Percentiles rank a stretch among this genome's conserved stretches.
Conservation (phyloP, 2,797 vertebrate genomes). For the Mormyrops attenuatus region DNA sequence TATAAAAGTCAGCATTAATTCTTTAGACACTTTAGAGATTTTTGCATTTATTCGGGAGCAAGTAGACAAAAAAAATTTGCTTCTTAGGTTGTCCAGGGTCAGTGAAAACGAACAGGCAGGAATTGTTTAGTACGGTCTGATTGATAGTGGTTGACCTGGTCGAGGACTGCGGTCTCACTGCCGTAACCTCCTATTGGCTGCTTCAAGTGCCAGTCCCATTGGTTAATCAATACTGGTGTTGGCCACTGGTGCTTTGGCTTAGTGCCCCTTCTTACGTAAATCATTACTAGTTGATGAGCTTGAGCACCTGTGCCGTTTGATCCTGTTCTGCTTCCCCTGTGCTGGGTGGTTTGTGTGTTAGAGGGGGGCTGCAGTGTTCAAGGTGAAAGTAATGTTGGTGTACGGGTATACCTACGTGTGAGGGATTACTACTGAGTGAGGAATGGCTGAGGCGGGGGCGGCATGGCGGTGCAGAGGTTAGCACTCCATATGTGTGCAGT, state of each 20-base stretch:
- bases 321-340: slow-evolving; percentile 23
- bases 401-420: slow-evolving; percentile 26
- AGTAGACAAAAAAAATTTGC: neutral
- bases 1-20: neutral
- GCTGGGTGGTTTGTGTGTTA: neutral
- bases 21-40: neutral
- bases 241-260: slow-evolving; percentile 30
- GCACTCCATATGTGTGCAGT: neutral
- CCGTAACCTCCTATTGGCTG: slow-evolving; percentile 29
- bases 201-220: slow-evolving; percentile 13
- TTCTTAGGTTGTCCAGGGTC: neutral
- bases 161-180: slow-evolving; percentile 19
- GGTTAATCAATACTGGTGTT: slow-evolving; percentile 33
- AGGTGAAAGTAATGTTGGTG: slow-evolving; percentile 18
- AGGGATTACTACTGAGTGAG: slow-evolving; percentile 29
- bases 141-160: slow-evolving; percentile 17
- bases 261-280: slow-evolving; percentile 42
- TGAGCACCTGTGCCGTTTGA: slow-evolving; percentile 36
- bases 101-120: neutral
- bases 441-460: neutral
- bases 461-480: neutral
- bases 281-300: slow-evolving; percentile 40
- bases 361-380: neutral
- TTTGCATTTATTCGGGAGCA: neutral
- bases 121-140: neutral